Base-by-base conservation (phyloP, 1,140 invertebrate genomes). In the Saxidomus purpurata region DNA sequence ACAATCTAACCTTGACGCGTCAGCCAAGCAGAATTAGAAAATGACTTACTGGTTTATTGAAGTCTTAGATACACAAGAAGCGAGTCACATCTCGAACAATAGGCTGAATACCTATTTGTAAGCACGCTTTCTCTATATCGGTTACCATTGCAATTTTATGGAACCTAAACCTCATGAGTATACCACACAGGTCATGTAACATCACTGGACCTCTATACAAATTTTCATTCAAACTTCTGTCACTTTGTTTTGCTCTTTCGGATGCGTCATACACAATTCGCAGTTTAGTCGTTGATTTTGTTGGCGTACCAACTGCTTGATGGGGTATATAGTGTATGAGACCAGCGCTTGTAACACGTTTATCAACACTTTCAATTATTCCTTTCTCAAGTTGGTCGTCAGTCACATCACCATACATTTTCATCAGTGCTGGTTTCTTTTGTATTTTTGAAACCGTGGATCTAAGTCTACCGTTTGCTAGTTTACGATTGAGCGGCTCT, bases 331-430 rank as follows among this genome's bases (percentile, higher is more conserved):
- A 79, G 69, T 74, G 69, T 1, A 74, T 17, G 2, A 40, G n/a
- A 40, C 36, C 69, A 3, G 19, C 6, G 1, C 34, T 6, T 25
- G 19, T 74, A 38, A 15, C 8, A 1, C 25, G 4, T 4, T 61
- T 61, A 36, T 81, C 52, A 25, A 81, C 52, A 22, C 38, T 17
- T 81, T 81, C 79, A 85, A 74, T 77, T 15, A 84, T 85, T 11
- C 49, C 90, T 63, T 69, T 90, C 1, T 90, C 22, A 9, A 80
- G 13, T 82, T 90, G 89, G 34, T 85, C 82, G 19, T 85, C 11
- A 22, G 85, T 91, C 0, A 80, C 61, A 19, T 36, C 40, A 81
- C 85, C 59, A 76, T 86, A 91, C 40, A 80, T 82, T 34, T 71
- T 49, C 63, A 91, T 36, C 4, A 89, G n/a, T 13, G 88, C 86